Conservation (phyloP, 1,140 invertebrate species). For the Pararge aegeria region DNA sequence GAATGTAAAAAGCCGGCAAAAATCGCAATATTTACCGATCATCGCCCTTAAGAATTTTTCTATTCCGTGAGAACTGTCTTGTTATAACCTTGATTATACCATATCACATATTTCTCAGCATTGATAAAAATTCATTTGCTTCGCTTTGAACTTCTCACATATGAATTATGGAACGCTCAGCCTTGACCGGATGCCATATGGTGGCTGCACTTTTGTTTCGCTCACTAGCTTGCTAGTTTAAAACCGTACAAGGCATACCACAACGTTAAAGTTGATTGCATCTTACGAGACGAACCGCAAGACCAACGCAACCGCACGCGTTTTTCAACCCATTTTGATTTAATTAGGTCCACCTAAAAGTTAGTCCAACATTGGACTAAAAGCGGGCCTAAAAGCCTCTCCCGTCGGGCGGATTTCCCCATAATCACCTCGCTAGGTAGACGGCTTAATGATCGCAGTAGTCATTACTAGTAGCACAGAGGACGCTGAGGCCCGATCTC, state of each 20-base stretch:
- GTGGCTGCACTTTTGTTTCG: constrained; percentile 30
- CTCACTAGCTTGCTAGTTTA: constrained; percentile 28
- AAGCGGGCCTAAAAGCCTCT: too few relatives aligned
- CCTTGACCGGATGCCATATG: constrained; percentile 52
- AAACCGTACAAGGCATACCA: constrained; percentile 42
- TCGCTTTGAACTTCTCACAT: constrained; percentile 45
- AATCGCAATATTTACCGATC: not conserved
- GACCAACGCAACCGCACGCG: too few relatives aligned
- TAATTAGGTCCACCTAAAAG: too few relatives aligned
- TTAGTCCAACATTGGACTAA: too few relatives aligned
- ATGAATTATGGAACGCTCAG: constrained; percentile 32
- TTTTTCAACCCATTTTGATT: too few relatives aligned
- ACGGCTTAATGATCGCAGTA: too few relatives aligned
- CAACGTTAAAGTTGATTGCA: too few relatives aligned
- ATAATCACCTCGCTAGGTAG: too few relatives aligned
- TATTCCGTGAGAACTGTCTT: not conserved
- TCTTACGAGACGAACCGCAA: too few relatives aligned
- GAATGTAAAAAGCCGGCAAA: not conserved
- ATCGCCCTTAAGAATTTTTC: not conserved
- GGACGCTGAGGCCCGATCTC: too few relatives aligned
- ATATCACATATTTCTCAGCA: constrained; percentile 17
- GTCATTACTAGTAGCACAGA: too few relatives aligned
- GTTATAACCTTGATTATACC: not conserved
- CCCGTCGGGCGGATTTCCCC: too few relatives aligned
- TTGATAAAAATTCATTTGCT: constrained; percentile 25